Conservation (phyloP, 1,140 invertebrate species). For the Tyrophagus putrescentiae region DNA sequence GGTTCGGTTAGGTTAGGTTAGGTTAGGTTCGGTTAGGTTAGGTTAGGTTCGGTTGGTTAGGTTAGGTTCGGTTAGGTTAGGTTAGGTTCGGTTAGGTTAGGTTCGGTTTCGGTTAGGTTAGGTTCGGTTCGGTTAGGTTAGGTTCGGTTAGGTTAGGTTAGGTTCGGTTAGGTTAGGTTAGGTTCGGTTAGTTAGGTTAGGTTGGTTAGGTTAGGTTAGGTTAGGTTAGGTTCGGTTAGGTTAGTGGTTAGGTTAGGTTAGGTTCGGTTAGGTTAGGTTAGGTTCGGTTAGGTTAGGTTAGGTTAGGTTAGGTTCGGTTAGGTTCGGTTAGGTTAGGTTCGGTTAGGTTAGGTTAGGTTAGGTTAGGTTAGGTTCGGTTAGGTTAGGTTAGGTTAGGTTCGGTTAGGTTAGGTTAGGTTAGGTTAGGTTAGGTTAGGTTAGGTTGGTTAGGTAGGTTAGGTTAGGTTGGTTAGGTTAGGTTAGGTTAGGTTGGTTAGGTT, state of each 20-base stretch:
- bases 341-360: slow-evolving; percentile 29
- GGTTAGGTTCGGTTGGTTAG: slow-evolving; percentile 20
- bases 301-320: slow-evolving; percentile 29
- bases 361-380: slow-evolving; percentile 26
- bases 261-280: slow-evolving; percentile 24
- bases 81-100: slow-evolving; percentile 26
- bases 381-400: slow-evolving; percentile 27
- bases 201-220: slow-evolving; percentile 26
- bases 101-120: slow-evolving; percentile 27
- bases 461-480: slow-evolving; percentile 27
- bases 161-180: slow-evolving; percentile 32
- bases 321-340: slow-evolving; percentile 29
- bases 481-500: too few relatives aligned
- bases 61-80: slow-evolving; percentile 26
- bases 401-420: slow-evolving; percentile 22
- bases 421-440: slow-evolving; percentile 26
- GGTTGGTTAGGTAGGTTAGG: slow-evolving; percentile 26
- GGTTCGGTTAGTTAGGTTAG: slow-evolving; percentile 29
- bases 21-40: slow-evolving; percentile 26
- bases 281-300: too few relatives aligned
- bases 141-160: slow-evolving; percentile 33
- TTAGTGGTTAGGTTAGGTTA: slow-evolving; percentile 25
- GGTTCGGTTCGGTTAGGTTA: slow-evolving; percentile 31
- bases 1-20: slow-evolving; percentile 28
- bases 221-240: slow-evolving; percentile 27